phyloP scores from a whole-genome alignment of 2,888 invertebrate species.

The Trissoscelio sp. region DNA sequence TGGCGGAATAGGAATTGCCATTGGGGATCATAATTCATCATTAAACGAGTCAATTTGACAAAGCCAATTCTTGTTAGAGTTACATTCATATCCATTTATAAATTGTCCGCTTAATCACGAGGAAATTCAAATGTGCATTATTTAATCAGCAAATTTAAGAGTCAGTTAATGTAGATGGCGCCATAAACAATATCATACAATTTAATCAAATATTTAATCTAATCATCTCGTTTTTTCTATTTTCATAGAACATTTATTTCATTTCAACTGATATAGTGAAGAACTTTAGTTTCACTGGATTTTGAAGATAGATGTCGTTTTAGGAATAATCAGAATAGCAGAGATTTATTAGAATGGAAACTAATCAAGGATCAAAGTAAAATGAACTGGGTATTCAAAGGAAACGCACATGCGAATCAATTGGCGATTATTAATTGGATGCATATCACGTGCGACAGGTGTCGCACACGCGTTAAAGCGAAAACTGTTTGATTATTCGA shows the following conservation, averaged over 20 bases:
- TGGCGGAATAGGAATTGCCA: constrained; percentile 52
- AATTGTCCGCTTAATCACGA: constrained; percentile 28
- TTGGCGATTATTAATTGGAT: constrained; percentile 14
- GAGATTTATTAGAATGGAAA: neutral
- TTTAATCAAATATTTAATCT: neutral
- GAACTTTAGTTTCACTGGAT: neutral
- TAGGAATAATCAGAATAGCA: neutral
- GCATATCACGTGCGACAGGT: constrained; percentile 36
- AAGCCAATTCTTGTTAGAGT: constrained; percentile 32
- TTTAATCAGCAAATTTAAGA: constrained; percentile 25
- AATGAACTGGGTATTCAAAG: neutral
- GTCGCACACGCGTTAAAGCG: constrained; percentile 32
- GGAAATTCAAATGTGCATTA: constrained; percentile 31
- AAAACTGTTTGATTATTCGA: constrained; percentile 23
- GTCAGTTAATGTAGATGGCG: constrained; percentile 34
- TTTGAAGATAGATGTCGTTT: neutral
- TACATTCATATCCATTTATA: constrained; percentile 29
- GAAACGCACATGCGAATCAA: neutral
- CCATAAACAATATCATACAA: constrained; percentile 20
- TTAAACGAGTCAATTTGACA: constrained; percentile 56
- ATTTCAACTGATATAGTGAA: neutral
- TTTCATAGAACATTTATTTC: neutral
- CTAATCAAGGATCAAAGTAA: neutral
- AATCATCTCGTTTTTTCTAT: too few species aligned
- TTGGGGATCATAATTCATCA: constrained; percentile 57